Evolutionary conservation across 2,113 vertebrate genomes (phyloP).

Genomic region (Boulengeromyrus knoepffleri): DNA sequence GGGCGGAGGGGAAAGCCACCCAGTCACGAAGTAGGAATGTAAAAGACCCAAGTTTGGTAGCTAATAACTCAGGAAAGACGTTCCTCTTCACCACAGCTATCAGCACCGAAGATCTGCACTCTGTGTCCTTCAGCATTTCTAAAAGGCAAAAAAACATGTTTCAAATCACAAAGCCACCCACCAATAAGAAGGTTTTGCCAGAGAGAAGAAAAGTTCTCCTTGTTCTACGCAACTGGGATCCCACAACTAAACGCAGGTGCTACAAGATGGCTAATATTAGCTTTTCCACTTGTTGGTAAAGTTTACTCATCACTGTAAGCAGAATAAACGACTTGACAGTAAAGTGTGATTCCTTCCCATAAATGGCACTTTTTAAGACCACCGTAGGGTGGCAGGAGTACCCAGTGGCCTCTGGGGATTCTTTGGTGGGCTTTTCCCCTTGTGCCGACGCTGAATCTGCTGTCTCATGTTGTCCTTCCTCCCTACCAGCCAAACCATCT

Average conservation of each 20-base stretch:
- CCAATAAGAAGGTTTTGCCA: neutral
- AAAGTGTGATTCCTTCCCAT: neutral
- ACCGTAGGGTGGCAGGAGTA: neutral
- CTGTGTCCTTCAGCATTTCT: neutral
- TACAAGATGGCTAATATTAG: neutral
- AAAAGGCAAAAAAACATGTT: neutral
- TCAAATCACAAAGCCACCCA: neutral
- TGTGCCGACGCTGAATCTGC: neutral
- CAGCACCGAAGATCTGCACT: constrained; percentile 28
- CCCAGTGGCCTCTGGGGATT: neutral
- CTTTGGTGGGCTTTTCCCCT: neutral
- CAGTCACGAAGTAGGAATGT: constrained; percentile 23
- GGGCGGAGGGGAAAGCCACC: constrained; percentile 7
- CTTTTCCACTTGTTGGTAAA: neutral
- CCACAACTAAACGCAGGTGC: neutral
- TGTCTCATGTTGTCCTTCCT: neutral
- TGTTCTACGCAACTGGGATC: neutral
- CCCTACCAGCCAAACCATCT: neutral
- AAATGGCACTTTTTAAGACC: neutral
- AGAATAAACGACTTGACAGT: neutral
- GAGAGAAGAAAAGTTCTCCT: neutral
- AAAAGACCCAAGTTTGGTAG: constrained; percentile 29
- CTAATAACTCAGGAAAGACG: constrained; percentile 29
- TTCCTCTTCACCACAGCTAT: constrained; percentile 3
- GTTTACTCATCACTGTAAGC: neutral